Percentiles rank a stretch among this genome's conserved stretches.
Evolutionary conservation across 92 coral and sea anemone genomes (phyloP).

Genomic region (Phenganax marumi): DNA sequence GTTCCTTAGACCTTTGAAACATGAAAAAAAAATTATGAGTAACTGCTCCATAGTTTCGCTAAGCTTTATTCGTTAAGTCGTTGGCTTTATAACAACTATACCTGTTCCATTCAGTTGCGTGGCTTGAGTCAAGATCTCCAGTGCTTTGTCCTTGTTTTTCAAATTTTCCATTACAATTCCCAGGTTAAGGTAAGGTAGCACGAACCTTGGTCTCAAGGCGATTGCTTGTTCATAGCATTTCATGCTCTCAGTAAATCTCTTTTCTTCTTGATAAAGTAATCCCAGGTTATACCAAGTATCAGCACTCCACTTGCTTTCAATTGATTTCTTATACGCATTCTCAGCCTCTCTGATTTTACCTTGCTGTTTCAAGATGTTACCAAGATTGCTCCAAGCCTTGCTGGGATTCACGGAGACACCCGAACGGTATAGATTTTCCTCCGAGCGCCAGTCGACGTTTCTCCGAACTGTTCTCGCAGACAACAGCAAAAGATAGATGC

Average conservation of each 20-base stretch:
- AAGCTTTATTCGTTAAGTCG: no score
- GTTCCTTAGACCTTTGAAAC: slow-evolving; percentile 68
- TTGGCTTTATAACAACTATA: not conserved
- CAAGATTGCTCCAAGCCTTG: slow-evolving; percentile 96
- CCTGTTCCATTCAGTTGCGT: slow-evolving; percentile 33
- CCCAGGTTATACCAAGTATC: slow-evolving; percentile 96
- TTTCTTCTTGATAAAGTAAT: slow-evolving; percentile 76
- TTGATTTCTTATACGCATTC: slow-evolving; percentile 79
- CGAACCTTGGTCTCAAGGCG: slow-evolving; percentile 76
- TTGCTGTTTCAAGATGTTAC: slow-evolving; percentile 71
- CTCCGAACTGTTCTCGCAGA: slow-evolving; percentile 68
- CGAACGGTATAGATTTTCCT: slow-evolving; percentile 86
- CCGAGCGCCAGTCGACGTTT: slow-evolving; percentile 84
- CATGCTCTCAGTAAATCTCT: slow-evolving; percentile 71
- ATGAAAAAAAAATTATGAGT: not conserved
- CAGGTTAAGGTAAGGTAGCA: slow-evolving; percentile 84
- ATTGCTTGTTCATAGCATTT: slow-evolving; percentile 77
- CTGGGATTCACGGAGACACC: slow-evolving; percentile 87
- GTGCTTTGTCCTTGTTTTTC: slow-evolving; percentile 68
- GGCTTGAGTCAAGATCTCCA: slow-evolving; percentile 59
- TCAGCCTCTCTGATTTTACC: slow-evolving; percentile 77
- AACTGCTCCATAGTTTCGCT: not conserved
- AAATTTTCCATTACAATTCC: slow-evolving; percentile 78
- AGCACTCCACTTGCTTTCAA: slow-evolving; percentile 78
- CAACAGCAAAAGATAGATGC: slow-evolving; percentile 53